A percentile compares a stretch with the other conserved stretches of the same genome.
Conservation (phyloP, 2,888 invertebrate genomes). For the Aphodius sticticus region DNA sequence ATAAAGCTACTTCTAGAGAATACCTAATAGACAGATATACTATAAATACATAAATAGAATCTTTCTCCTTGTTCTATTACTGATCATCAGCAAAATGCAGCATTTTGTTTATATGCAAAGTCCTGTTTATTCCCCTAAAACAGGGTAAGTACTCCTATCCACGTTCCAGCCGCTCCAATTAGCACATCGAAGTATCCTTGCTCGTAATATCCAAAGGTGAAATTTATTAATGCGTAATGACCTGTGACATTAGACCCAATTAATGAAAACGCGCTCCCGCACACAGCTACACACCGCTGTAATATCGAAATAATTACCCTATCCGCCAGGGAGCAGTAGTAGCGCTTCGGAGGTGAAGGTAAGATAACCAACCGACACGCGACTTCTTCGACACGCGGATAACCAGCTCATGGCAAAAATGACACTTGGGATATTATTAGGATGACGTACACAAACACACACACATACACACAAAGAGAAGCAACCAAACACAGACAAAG, state of each 20-base stretch:
- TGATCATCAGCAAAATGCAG: too few species aligned
- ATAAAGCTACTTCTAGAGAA: too few species aligned
- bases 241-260: neutral
- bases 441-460: constrained; percentile 13
- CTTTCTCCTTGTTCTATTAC: too few species aligned
- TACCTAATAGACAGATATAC: too few species aligned
- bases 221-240: constrained; percentile 4
- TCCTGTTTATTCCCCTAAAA: too few species aligned
- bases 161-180: neutral
- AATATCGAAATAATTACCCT: neutral
- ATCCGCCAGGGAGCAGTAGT: neutral
- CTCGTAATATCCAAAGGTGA: neutral
- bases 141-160: too few species aligned
- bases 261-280: neutral
- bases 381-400: constrained; percentile 37
- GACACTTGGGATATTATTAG: constrained; percentile 40
- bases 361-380: constrained; percentile 33
- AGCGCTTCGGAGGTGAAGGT: neutral
- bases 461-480: neutral
- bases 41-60: too few species aligned
- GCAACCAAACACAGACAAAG: constrained; percentile 12
- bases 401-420: constrained; percentile 43
- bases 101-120: too few species aligned
- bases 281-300: neutral
- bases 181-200: neutral